Percentiles rank a stretch among this genome's conserved stretches.
Conservation (phyloP, 2,797 vertebrate species). For the Gymnocypris eckloni region DNA sequence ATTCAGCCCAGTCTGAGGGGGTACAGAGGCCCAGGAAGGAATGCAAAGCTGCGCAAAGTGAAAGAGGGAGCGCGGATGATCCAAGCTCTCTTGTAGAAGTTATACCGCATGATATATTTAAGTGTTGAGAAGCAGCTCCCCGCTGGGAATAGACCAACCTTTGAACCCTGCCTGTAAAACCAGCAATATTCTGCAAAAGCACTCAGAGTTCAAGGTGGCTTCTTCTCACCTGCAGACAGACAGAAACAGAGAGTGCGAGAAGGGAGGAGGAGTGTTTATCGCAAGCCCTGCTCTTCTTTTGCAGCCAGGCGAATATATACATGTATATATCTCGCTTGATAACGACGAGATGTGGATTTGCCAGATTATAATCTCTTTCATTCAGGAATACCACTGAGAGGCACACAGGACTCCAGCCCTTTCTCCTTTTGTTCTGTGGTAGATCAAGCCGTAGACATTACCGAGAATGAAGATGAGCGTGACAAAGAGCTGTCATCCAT, state of each 20-base stretch:
- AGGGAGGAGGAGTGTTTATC: slow-evolving; percentile 72
- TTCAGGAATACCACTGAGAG: slow-evolving; percentile 57
- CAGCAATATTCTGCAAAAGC: slow-evolving; percentile 72
- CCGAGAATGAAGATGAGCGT: slow-evolving; percentile 70
- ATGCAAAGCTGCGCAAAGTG: slow-evolving; percentile 60
- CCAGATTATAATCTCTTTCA: slow-evolving; percentile 74
- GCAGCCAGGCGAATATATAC: slow-evolving; percentile 76
- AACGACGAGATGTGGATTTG: slow-evolving; percentile 69
- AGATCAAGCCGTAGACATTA: slow-evolving; percentile 70
- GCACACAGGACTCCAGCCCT: slow-evolving; percentile 55
- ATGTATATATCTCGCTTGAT: slow-evolving; percentile 69
- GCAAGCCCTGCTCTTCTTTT: slow-evolving; percentile 71
- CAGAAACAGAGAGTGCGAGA: slow-evolving; percentile 4
- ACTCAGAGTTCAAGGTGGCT: slow-evolving; percentile 67
- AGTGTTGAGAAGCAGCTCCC: slow-evolving; percentile 82
- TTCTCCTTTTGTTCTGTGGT: slow-evolving; percentile 59
- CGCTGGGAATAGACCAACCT: slow-evolving; percentile 91
- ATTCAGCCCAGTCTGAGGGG: slow-evolving; percentile 73
- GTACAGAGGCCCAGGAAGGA: slow-evolving; percentile 72
- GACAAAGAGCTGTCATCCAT: slow-evolving; percentile 70
- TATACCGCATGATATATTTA: slow-evolving; percentile 69
- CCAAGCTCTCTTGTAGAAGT: slow-evolving; percentile 76
- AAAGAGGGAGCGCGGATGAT: not conserved
- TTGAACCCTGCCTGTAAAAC: slow-evolving; percentile 79
- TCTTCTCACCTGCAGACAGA: slow-evolving; percentile 79